A percentile compares a stretch with the other conserved stretches of the same genome.
These are phyloP conservation scores for Hermodice carunculata DNA, from an alignment of 2,888 invertebrate genomes.

Conservation along the genomic window DNA sequence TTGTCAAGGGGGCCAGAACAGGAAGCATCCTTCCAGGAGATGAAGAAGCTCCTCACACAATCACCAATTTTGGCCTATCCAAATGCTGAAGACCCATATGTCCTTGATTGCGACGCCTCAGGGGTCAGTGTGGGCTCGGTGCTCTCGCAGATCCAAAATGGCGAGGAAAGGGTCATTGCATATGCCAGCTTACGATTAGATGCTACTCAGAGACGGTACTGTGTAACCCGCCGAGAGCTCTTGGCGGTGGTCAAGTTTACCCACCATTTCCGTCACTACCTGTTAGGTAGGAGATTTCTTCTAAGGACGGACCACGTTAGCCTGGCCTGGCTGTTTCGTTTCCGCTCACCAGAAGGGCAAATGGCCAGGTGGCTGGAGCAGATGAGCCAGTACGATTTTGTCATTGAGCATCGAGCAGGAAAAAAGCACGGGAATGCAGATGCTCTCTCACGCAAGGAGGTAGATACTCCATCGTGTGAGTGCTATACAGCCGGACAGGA, in stretches of 20 bases:
- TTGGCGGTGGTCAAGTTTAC: background rate
- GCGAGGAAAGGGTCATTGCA: background rate
- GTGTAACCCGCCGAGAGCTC: background rate
- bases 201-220: background rate
- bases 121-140: constrained; percentile 22
- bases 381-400: background rate
- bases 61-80: constrained; percentile 24
- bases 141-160: constrained; percentile 12
- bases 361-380: background rate
- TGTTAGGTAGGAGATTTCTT: background rate
- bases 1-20: too few species aligned
- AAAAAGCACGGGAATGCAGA: background rate
- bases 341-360: background rate
- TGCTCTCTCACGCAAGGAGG: background rate
- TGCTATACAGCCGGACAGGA: too few species aligned
- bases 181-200: background rate
- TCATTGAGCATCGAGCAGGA: background rate
- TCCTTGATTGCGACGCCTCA: constrained; percentile 29
- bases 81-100: constrained; percentile 7
- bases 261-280: background rate
- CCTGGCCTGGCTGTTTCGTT: background rate
- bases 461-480: too few species aligned
- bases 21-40: constrained; percentile 10
- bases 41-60: constrained; percentile 14
- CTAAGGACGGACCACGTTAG: background rate